A percentile compares a stretch with the other conserved stretches of the same genome.
These are phyloP conservation scores for Poecilia gillii DNA, from an alignment of 2,797 vertebrate species.

Conservation along the genomic window DNA sequence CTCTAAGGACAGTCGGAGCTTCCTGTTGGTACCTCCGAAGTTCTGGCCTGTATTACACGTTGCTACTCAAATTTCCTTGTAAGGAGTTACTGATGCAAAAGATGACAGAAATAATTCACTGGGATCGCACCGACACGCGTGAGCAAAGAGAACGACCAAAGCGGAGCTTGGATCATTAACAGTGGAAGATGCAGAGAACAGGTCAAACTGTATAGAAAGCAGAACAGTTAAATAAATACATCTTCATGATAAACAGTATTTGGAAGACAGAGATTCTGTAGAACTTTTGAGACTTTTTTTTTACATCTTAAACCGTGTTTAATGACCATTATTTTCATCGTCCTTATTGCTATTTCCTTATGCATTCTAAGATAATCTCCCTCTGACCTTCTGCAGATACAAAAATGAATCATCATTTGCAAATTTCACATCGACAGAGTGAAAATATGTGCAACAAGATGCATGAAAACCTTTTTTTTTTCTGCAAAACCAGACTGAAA, in stretches of 20 bases:
- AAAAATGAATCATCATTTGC: constrained; percentile 23
- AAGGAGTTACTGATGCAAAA: constrained; percentile 56
- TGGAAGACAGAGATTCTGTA: constrained; percentile 89
- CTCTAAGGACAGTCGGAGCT: background rate
- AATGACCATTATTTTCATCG: constrained; percentile 79
- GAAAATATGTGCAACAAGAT: constrained; percentile 17
- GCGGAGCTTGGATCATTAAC: constrained; percentile 20
- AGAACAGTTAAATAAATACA: constrained; percentile 78
- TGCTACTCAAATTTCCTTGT: background rate
- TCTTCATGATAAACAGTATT: constrained; percentile 79
- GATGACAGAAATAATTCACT: constrained; percentile 55
- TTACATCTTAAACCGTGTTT: constrained; percentile 79
- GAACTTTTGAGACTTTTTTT: constrained; percentile 80
- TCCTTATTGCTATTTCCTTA: constrained; percentile 82
- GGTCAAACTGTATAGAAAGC: constrained; percentile 82
- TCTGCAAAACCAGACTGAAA: constrained; percentile 30
- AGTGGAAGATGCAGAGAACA: constrained; percentile 42
- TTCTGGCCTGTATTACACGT: background rate
- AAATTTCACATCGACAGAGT: constrained; percentile 22
- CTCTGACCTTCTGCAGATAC: constrained; percentile 29
- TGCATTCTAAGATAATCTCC: constrained; percentile 46
- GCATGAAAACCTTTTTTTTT: constrained; percentile 22
- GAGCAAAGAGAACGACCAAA: constrained; percentile 18
- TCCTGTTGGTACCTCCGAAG: background rate
- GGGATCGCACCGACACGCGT: constrained; percentile 21